These are phyloP conservation scores for Sphaeramia orbicularis DNA, from an alignment of 2,797 vertebrate genomes.

Conservation along the genomic window DNA sequence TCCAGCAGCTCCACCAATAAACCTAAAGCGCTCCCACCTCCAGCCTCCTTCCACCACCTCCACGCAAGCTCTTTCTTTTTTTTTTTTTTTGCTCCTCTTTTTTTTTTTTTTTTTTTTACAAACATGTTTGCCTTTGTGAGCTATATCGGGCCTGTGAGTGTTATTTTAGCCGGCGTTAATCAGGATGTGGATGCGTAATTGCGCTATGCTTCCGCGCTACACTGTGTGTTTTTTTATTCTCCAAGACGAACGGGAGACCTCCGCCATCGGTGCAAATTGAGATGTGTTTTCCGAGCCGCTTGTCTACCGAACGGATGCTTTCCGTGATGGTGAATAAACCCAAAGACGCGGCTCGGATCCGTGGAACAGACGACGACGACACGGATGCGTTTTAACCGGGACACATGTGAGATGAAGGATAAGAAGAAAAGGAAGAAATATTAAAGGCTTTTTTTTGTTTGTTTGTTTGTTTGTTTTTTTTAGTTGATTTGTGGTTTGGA, in stretches of 20 bases:
- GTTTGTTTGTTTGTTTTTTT: no score
- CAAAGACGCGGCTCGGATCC: conserved; percentile 4
- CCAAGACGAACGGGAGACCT: conserved; percentile 41
- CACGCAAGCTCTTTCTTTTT: no score
- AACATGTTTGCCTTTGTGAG: neutral
- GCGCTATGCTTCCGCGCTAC: conserved; percentile 31
- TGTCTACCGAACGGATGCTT: conserved; percentile 30
- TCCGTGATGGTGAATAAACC: conserved; percentile 32
- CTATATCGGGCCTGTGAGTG: neutral
- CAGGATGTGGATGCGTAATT: conserved; percentile 44
- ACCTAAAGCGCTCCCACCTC: conserved; percentile 23
- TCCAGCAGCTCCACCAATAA: neutral
- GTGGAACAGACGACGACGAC: neutral
- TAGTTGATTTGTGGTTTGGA: conserved; percentile 25
- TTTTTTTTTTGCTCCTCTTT: no score
- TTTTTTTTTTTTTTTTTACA: no score
- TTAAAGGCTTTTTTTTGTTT: conserved; percentile 32
- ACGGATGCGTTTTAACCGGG: conserved; percentile 18
- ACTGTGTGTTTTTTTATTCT: conserved; percentile 19
- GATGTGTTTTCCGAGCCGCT: conserved; percentile 53
- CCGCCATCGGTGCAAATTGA: conserved; percentile 51
- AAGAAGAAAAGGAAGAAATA: conserved; percentile 62
- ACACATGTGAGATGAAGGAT: conserved; percentile 73
- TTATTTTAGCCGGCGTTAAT: neutral
- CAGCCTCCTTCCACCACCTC: conserved; percentile 12